Conservation (phyloP, 2,113 vertebrate species). For the Leptobrachium ailaonicum region DNA sequence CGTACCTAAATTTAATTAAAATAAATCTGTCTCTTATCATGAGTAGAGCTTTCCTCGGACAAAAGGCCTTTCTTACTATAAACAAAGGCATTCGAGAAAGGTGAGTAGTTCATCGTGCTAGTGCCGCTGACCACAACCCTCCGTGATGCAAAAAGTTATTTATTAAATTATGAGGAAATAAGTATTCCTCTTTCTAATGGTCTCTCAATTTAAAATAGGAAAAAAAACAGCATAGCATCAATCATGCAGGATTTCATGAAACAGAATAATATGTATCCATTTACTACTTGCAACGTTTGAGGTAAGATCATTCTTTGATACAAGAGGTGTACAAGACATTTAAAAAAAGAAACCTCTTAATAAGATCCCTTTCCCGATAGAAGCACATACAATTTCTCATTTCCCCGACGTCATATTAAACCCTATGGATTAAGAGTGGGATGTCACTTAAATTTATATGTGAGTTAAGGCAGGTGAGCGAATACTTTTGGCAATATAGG, state of each 20-base stretch:
- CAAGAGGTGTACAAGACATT: not conserved
- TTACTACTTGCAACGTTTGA: not conserved
- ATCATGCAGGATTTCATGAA: not conserved
- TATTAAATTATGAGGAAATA: not conserved
- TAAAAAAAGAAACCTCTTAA: not conserved
- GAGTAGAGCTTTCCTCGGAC: constrained; percentile 33
- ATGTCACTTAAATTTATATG: no score
- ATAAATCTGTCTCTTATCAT: constrained; percentile 48
- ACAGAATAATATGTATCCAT: not conserved
- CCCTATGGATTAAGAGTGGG: no score
- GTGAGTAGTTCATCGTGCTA: constrained; percentile 3
- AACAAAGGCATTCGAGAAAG: constrained; percentile 16
- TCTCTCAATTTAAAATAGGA: not conserved
- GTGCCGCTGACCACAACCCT: not conserved
- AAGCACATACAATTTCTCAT: no score
- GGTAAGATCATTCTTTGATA: not conserved
- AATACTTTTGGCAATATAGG: no score
- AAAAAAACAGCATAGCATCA: not conserved
- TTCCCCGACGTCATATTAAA: no score
- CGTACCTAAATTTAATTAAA: constrained; percentile 46
- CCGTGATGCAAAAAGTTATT: not conserved
- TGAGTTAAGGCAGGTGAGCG: no score
- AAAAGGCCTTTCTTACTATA: constrained; percentile 23
- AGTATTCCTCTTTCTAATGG: not conserved
- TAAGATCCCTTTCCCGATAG: no score